Conservation (phyloP, 2,888 invertebrate species). For the Cenopis cana region DNA sequence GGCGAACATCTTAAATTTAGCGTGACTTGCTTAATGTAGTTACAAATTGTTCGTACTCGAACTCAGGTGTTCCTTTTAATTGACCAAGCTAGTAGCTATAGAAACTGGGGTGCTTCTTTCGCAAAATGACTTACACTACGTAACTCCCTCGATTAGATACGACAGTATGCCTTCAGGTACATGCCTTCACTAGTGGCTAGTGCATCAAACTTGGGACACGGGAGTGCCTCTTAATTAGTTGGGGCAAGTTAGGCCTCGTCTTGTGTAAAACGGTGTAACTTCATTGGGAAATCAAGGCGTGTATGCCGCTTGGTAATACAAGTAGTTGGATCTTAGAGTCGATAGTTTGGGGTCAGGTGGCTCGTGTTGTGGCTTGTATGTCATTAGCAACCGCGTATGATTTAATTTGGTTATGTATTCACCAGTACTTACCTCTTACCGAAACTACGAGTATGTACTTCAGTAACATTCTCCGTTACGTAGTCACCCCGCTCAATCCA, state of each 20-base stretch:
- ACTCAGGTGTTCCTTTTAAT: slow-evolving; percentile 17
- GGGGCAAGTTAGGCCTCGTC: slow-evolving; percentile 46
- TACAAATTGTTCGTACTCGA: slow-evolving; percentile 5
- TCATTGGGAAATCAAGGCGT: not conserved
- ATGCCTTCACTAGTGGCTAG: slow-evolving; percentile 28
- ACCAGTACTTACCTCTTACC: not conserved
- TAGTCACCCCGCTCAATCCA: too few species aligned
- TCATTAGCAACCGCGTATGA: slow-evolving; percentile 17
- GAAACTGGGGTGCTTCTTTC: not conserved
- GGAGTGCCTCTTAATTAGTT: slow-evolving; percentile 53
- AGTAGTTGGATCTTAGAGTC: slow-evolving; percentile 30
- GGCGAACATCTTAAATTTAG: not conserved
- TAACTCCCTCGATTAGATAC: not conserved
- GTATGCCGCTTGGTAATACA: not conserved
- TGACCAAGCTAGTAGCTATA: slow-evolving; percentile 2
- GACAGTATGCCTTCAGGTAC: not conserved
- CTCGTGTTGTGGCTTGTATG: slow-evolving; percentile 24
- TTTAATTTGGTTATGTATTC: slow-evolving; percentile 6
- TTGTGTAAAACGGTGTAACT: not conserved
- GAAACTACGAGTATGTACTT: not conserved
- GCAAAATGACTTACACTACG: not conserved
- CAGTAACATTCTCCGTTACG: too few species aligned
- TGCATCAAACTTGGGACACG: slow-evolving; percentile 50
- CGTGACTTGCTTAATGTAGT: not conserved
- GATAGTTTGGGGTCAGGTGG: slow-evolving; percentile 40